Base-by-base conservation (phyloP, 2,888 invertebrate species). In the Heteromurus nitidus region DNA sequence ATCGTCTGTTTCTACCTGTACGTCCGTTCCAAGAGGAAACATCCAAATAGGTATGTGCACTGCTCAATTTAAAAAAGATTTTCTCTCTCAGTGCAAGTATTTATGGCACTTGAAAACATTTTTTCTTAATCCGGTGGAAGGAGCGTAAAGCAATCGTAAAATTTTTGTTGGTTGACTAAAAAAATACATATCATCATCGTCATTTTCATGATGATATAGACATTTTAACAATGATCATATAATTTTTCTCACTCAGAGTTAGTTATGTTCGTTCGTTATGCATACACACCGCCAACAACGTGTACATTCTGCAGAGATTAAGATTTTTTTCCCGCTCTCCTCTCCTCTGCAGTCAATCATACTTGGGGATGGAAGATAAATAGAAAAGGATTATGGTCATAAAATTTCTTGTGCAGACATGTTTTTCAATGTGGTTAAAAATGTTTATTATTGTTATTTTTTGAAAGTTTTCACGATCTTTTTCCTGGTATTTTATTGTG, bases 1-100 rank as follows among this genome's bases (percentile, higher is more conserved):
- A 88, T 89, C 75, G 88, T 90, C 82, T 89, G 88, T 68, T 85
- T 84, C 84, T 87, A 85, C 77, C 76, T 86, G 70, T 87, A 87
- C 69, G 85, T 87, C 64, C 85, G 85, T 53, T 84, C 85, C 42
- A 81, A 85, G 70, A 85, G 85, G 80, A 85, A 83, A 85, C 65
- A 65, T 44, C 77, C 79, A 69, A 72, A 44, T 55, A 80, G 83
- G 85, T 85, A 75, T 79, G 83, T 72, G 13, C 58, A 9, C 22
- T 50, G n/a, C 18, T 5, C 18, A 13, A 5, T 50, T 18, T 3
- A 50, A 18, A 58, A 65, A 65, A 65, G n/a, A 22, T 20, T 42
- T 9, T 44, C 13, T 65, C 20, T 65, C 22, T 9, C 44, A 31
- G 20, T n/a, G n/a, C n/a, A 36, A 36, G 13, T 9, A 36, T 36